Evolutionary conservation across 2,113 vertebrate genomes (phyloP).

Genomic region (Brachypodius melanocephalos): DNA sequence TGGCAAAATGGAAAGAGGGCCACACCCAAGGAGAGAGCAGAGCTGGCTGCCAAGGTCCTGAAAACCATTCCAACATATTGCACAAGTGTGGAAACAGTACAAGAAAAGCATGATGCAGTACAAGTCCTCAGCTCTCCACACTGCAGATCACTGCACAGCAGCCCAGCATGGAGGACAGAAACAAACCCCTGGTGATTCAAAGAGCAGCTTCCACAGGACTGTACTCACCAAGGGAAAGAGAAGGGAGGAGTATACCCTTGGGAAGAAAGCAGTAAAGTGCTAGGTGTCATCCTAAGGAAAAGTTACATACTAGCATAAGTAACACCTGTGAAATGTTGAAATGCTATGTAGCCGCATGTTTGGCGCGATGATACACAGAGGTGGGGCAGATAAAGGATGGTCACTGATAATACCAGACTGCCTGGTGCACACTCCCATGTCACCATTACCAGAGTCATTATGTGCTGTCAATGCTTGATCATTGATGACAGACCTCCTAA

Average conservation of each 20-base stretch:
- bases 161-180: background rate
- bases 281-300: background rate
- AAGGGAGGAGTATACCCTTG: background rate
- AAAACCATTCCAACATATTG: constrained; percentile 30
- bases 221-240: background rate
- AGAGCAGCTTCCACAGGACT: background rate
- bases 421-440: background rate
- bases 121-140: background rate
- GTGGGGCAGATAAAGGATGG: constrained; percentile 17
- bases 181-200: background rate
- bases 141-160: background rate
- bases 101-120: background rate
- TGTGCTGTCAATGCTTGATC: background rate
- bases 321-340: constrained; percentile 3
- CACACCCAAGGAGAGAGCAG: constrained; percentile 13
- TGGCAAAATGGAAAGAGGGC: constrained; percentile 20
- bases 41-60: background rate
- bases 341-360: background rate
- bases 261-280: background rate
- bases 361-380: background rate
- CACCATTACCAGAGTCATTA: background rate
- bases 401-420: background rate
- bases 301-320: background rate
- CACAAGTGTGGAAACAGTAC: constrained; percentile 27
- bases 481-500: background rate